Evolutionary conservation across 1,140 invertebrate genomes (phyloP).

Genomic region (Papilio dardanus): DNA sequence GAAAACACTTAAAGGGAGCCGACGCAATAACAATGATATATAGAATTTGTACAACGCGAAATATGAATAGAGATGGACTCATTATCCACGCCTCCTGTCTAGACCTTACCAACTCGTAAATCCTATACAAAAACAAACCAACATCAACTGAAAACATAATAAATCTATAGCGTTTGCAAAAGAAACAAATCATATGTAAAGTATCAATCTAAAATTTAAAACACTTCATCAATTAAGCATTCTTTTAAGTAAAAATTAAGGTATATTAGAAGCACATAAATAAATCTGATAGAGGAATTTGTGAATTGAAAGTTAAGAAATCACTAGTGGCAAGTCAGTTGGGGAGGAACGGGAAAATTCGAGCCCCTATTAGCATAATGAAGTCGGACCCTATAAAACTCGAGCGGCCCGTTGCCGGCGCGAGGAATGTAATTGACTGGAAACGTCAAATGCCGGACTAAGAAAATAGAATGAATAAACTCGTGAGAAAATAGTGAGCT

Average conservation of each 20-base stretch:
- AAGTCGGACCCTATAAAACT: slow-evolving; percentile 72
- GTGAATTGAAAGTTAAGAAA: slow-evolving; percentile 45
- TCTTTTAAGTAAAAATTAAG: not conserved
- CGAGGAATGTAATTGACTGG: slow-evolving; percentile 41
- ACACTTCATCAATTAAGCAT: too few species aligned
- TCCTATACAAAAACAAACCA: slow-evolving; percentile 41
- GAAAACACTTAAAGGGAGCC: slow-evolving; percentile 28
- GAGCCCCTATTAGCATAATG: slow-evolving; percentile 75
- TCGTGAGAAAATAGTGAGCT: not conserved
- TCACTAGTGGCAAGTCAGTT: slow-evolving; percentile 45
- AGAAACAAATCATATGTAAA: too few species aligned
- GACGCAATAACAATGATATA: slow-evolving; percentile 46
- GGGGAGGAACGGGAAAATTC: slow-evolving; percentile 52
- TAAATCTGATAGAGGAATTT: slow-evolving; percentile 40
- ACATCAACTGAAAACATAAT: slow-evolving; percentile 26
- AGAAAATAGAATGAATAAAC: slow-evolving; percentile 20
- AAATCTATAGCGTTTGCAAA: not conserved
- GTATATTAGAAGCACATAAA: not conserved
- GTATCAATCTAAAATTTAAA: too few species aligned
- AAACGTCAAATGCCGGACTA: slow-evolving; percentile 36
- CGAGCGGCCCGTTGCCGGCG: slow-evolving; percentile 47
- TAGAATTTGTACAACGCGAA: slow-evolving; percentile 42
- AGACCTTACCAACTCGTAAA: slow-evolving; percentile 50
- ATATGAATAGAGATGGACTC: slow-evolving; percentile 57
- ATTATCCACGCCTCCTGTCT: slow-evolving; percentile 52